A percentile compares a stretch with the other conserved stretches of the same genome.
Conservation (phyloP, 1,140 invertebrate species). For the Tetranychus cinnabarinus region DNA sequence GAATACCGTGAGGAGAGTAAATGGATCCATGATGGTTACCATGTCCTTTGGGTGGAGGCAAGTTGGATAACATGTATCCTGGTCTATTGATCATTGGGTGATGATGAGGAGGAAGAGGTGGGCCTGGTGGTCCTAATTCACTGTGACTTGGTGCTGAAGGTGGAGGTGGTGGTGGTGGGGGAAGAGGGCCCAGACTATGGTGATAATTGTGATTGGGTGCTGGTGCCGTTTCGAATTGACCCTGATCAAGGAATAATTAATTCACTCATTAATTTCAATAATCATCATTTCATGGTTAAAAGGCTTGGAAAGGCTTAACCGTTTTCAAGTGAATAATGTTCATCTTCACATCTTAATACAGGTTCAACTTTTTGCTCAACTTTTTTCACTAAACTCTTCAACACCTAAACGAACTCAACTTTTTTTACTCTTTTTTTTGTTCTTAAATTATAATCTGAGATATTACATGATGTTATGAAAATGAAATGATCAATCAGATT, state of each 20-base stretch:
- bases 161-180: not conserved
- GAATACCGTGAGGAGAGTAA: not conserved
- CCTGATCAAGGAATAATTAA: not conserved
- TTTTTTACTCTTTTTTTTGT: too few relatives aligned
- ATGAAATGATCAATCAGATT: too few relatives aligned
- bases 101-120: not conserved
- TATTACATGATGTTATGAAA: too few relatives aligned
- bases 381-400: too few relatives aligned
- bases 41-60: not conserved
- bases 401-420: too few relatives aligned
- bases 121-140: not conserved
- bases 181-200: not conserved
- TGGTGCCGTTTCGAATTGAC: not conserved
- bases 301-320: too few relatives aligned
- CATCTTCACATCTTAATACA: too few relatives aligned
- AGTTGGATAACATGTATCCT: not conserved
- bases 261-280: too few relatives aligned
- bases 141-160: not conserved
- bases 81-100: not conserved
- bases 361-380: too few relatives aligned
- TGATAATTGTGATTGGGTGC: not conserved
- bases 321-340: too few relatives aligned
- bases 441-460: too few relatives aligned
- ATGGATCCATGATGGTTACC: not conserved
- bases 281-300: too few relatives aligned